Conservation (phyloP, 2,888 invertebrate species). For the Rhaphigaster nebulosa region DNA sequence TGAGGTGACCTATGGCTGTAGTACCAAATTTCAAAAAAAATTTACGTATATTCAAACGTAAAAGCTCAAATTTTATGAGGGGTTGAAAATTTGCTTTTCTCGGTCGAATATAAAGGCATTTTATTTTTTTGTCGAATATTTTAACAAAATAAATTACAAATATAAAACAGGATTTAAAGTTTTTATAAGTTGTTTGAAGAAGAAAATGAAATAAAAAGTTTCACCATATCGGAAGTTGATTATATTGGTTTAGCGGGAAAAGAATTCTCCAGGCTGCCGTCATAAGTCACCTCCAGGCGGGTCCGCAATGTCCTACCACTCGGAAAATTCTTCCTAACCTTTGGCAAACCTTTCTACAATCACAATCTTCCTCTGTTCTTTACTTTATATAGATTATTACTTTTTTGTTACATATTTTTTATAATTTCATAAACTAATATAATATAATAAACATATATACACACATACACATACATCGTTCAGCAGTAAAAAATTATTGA, state of each 20-base stretch:
- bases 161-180: not conserved
- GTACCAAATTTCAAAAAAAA: too few species aligned
- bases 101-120: too few species aligned
- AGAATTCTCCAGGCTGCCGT: not conserved
- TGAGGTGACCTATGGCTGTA: too few species aligned
- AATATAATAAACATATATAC: not conserved
- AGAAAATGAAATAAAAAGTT: not conserved
- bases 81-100: too few species aligned
- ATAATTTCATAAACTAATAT: too few species aligned
- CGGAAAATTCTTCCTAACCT: conserved; percentile 24
- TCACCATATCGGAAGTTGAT: not conserved
- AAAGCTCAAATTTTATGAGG: too few species aligned
- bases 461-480: not conserved
- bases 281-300: not conserved
- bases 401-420: not conserved
- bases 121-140: too few species aligned
- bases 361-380: not conserved
- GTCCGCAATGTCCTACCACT: not conserved
- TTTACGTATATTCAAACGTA: too few species aligned
- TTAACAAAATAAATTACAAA: not conserved
- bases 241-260: not conserved
- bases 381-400: not conserved
- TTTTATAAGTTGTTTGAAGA: not conserved
- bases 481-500: too few species aligned
- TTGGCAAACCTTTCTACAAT: not conserved